These are phyloP conservation scores for Neodiprion pinetum DNA, from an alignment of 1,140 invertebrate genomes.

Conservation along the genomic window DNA sequence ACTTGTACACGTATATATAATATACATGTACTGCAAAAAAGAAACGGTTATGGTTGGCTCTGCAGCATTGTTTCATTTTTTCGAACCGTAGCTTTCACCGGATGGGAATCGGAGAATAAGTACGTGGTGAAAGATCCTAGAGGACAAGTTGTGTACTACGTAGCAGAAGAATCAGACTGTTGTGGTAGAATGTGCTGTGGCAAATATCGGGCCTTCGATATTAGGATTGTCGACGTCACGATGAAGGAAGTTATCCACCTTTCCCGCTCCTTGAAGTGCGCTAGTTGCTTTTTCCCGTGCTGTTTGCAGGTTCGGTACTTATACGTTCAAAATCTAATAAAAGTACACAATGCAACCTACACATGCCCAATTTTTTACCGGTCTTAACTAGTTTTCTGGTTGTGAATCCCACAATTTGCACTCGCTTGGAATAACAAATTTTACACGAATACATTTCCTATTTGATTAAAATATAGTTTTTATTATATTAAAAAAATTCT, in stretches of 20 bases:
- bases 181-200: conserved; percentile 83
- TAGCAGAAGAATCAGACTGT: conserved; percentile 83
- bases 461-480: too few species aligned
- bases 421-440: too few species aligned
- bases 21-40: too few species aligned
- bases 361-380: conserved; percentile 16
- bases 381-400: too few species aligned
- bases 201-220: conserved; percentile 79
- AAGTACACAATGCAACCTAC: background rate
- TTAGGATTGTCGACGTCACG: conserved; percentile 83
- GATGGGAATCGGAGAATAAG: conserved; percentile 47
- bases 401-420: too few species aligned
- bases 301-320: conserved; percentile 65
- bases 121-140: conserved; percentile 33
- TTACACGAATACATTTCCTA: too few species aligned
- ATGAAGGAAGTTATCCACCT: conserved; percentile 76
- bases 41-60: too few species aligned
- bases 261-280: conserved; percentile 55
- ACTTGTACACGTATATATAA: too few species aligned
- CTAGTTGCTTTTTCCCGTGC: conserved; percentile 68
- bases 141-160: conserved; percentile 73
- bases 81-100: conserved; percentile 31
- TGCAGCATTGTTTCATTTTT: too few species aligned
- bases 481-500: too few species aligned
- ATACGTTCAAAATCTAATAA: too few species aligned